Base-by-base conservation (phyloP, 1,140 invertebrate genomes). In the Heliconius hewitsoni region DNA sequence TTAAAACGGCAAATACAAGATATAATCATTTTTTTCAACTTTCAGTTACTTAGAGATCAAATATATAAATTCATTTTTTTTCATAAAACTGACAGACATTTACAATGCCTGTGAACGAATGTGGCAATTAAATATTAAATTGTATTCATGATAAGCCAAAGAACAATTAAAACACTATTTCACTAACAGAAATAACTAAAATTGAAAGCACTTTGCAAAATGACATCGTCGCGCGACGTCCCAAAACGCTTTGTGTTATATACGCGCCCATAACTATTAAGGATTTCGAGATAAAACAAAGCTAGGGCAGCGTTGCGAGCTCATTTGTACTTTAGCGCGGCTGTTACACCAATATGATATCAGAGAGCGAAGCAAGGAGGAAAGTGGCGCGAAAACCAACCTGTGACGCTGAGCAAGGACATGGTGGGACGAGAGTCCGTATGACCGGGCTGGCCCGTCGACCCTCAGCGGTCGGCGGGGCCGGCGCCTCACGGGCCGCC, bases 371-470 rank as follows among this genome's bases (percentile, higher is more conserved):
- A 66, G 3, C 27, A 23, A 66, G 13, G 79, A n/a, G 71, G 52
- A 74, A 82, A 84, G 80, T 85, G 84, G 87, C 86, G 85, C 82
- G 86, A 86, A 84, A 84, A 79, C 60, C 79, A 85, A 94, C 94
- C 94, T 94, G 94, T 95, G 88, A 95, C 94, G 93, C 94, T 95
- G 88, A 95, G 94, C 89, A 95, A 93, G 88, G 94, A 95, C 94
- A 95, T 95, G 93, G 84, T 93, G 94, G 88, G 87, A 85, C 89
- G 85, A 81, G 82, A 84, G 91, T 84, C 85, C 88, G 84, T 84
- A 85, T 82, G 86, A 88, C 84, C 89, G 85, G 87, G 86, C 88
- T 88, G 90, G 89, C 90, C 91, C 91, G 90, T 93, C 91, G 89
- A 92, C 90, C 88, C 92, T 89, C 86, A 88, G 89, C 90, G 92